Base-by-base conservation (phyloP, 1,140 invertebrate genomes). In the Babylonia areolata region DNA sequence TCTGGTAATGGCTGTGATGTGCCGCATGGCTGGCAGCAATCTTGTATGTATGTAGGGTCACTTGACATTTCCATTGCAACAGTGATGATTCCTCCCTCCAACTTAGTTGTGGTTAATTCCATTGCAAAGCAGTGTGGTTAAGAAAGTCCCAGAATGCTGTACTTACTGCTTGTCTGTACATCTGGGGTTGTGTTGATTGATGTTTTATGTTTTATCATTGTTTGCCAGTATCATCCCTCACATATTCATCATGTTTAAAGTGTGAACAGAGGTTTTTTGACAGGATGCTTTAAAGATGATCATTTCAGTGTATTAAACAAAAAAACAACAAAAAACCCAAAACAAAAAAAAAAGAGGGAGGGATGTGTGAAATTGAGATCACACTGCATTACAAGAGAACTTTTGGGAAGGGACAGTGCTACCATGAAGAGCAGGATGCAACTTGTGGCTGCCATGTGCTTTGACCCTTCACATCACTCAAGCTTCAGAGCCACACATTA, bases 1-100 rank as follows among this genome's bases (percentile, higher is more conserved):
- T 84, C 81, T 84, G 82, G 82, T 84, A 73, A 6, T 84, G 82
- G 82, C 82, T 84, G 82, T 84, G 82, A 84, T 84, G 82, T 84
- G 82, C 82, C 82, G 54, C n/a, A 84, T 73, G 82, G 82, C 82
- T 84, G 82, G 82, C 82, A 84, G 82, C 82, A 84, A 69, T 37
- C 33, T 77, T 77, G 75, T 77, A 40, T 77, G 75, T 77, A 39
- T 77, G 75, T 77, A 77, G 75, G 33, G 75, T 40, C 33, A 77
- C 75, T n/a, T 77, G 75, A 77, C 75, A 77, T 77, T 77, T 77
- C 75, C 75, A 77, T 77, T 37, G 39, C 75, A 77, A 77, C 75
- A 64, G 75, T 77, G 75, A 77, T 77, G 75, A 77, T 77, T 77
- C 75, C 75, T 77, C 75, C 75, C 75, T 77, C 75, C 75, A 77